Base-by-base conservation (phyloP, 1,140 invertebrate genomes). In the Dryas iulia region DNA sequence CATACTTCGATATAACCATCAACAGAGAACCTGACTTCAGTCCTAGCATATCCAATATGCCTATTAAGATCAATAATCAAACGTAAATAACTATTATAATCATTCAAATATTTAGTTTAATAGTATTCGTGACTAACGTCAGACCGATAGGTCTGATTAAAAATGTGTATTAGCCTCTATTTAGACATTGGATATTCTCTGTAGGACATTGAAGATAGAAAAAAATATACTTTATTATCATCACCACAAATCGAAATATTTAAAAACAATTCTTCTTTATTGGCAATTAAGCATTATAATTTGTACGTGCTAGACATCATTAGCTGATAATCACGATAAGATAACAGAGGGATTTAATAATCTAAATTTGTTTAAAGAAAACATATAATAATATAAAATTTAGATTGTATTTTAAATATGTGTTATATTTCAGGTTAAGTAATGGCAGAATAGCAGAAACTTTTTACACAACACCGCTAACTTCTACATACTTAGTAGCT, bases 401-500 rank as follows among this genome's bases (percentile, higher is more conserved):
- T 35, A 0, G 6, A 7, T 14, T 35, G 10, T 23, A 31, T 28
- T 39, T 59, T 59, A 0, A 21, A 35, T 24, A 26, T 28, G n/a
- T 7, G 3, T 30, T 62, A 1, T 18, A 21, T 39, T 69, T 28
- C 31, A 69, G 66, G n/a, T 53, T 76, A 12, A 1, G 25, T 0
- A 74, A 67, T 64, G 81, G 79, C 14, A 74, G 81, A 66, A 54
- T 84, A 2, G 67, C 82, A 2, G 89, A 91, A 72, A 82, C 81
- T 3, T 91, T 90, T 67, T 68, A 77, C 69, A 89, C 82, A 2
- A 96, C 95, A 1, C 94, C 96, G 0, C 84, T 89, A 0, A 98
- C 98, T 95, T 97, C 97, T 0, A 97, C 97, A 0, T 98, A 98
- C 73, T 84, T 98, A 2, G 88, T 98, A 4, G 97, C 97, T 0